Percentiles rank a stretch among this genome's conserved stretches.
Conservation (phyloP, 1,140 invertebrate species). For the Heliconius hermathena region DNA sequence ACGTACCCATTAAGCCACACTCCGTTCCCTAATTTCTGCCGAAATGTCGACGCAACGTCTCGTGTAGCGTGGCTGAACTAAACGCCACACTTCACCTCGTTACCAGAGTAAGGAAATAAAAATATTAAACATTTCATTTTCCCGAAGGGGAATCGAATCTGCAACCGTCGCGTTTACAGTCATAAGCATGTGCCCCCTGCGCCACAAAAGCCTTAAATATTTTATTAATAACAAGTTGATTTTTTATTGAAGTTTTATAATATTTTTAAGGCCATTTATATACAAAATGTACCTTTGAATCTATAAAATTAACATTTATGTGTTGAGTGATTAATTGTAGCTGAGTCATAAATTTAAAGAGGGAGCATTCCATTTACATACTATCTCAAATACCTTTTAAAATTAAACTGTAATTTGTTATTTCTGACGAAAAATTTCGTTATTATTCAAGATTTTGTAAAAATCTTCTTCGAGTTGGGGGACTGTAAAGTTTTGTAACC, state of each 20-base stretch:
- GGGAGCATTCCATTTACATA: slow-evolving; percentile 2
- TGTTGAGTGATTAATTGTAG: slow-evolving; percentile 10
- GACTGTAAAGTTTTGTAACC: neutral
- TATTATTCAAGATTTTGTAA: neutral
- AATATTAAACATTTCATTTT: too few relatives aligned
- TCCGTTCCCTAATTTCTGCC: too few relatives aligned
- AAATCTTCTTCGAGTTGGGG: slow-evolving; percentile 3
- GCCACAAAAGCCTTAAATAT: neutral
- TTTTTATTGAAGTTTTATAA: neutral
- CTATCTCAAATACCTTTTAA: slow-evolving; percentile 11
- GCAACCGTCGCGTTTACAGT: too few relatives aligned
- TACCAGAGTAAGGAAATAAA: too few relatives aligned
- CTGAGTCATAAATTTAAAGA: slow-evolving; percentile 5
- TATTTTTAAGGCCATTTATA: neutral
- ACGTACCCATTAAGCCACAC: too few relatives aligned
- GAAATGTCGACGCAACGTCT: too few relatives aligned
- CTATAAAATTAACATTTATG: slow-evolving; percentile 6
- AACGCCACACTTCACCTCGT: too few relatives aligned
- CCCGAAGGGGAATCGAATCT: too few relatives aligned
- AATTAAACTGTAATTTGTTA: slow-evolving; percentile 13
- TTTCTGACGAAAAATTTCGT: slow-evolving; percentile 1
- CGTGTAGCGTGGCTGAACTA: too few relatives aligned
- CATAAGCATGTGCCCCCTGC: too few relatives aligned
- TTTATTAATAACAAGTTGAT: neutral
- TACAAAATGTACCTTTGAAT: neutral